Base-by-base conservation (phyloP, 2,888 invertebrate species). In the Plagiodera versicolora region DNA sequence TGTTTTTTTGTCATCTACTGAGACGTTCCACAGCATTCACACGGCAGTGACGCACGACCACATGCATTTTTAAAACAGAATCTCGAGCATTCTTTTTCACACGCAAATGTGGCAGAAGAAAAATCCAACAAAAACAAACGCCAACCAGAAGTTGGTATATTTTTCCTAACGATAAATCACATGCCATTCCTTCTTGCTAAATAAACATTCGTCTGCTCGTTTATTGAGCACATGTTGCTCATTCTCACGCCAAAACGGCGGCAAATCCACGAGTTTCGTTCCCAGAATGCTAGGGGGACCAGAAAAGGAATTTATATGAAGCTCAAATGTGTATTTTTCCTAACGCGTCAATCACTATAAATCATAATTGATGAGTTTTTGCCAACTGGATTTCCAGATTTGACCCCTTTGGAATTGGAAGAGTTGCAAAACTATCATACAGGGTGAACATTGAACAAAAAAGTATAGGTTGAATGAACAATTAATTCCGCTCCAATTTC, bases 161-260 rank as follows among this genome's bases (percentile, higher is more conserved):
- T 63, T 65, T 65, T 61, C 57, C 45, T 56, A 63, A 65, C 54
- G 59, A 65, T 65, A 65, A 65, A 65, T 65, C 65, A 63, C 59
- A 65, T 39, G 58, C 55, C 57, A 61, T 51, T 61, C 59, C 57
- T 56, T 59, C 59, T 65, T 55, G 65, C 65, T 63, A 61, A 65
- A 63, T 65, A 65, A 65, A 65, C 63, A 65, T 52, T 61, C 10
- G 59, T 61, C 48, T 59, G 52, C 56, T 56, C 57, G 59, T 50
- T 61, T 61, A 35, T 51, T 51, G 48, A 52, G 39, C 63, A 65
- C 62, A 65, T 65, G 62, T 65, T 63, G 53, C 57, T 60, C 45
- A 49, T 62, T 61, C 49, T 60, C 53, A 60, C 52, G 56, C 52
- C 56, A 30, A 35, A 30, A 35, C 45, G 49, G 18, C 56, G 56